These are phyloP conservation scores for Drosophila nannoptera DNA, from an alignment of 1,140 invertebrate genomes.

Conservation along the genomic window DNA sequence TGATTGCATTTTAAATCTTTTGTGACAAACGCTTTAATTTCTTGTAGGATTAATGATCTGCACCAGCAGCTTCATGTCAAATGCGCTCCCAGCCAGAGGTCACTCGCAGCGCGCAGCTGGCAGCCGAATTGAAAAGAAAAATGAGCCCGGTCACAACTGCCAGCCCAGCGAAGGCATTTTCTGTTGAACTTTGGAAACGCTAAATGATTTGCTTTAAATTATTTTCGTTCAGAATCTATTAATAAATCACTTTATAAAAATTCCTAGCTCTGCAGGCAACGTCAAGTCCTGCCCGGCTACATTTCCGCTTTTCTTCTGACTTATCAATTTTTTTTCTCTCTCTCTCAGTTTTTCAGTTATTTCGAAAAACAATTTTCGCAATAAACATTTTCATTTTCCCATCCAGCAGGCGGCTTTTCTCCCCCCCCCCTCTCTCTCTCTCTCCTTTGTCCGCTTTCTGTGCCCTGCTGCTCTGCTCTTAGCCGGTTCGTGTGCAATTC, in stretches of 20 bases:
- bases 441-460: conserved; percentile 29
- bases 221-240: too few species aligned
- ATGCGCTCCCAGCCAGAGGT: conserved; percentile 2
- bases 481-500: conserved; percentile 33
- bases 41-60: conserved; percentile 65
- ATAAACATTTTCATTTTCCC: conserved; percentile 49
- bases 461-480: conserved; percentile 8
- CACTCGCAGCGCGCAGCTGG: conserved; percentile 18
- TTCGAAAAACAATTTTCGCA: conserved; percentile 56
- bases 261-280: too few species aligned
- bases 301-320: background rate
- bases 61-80: conserved; percentile 7
- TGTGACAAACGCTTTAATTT: conserved; percentile 72
- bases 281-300: too few species aligned
- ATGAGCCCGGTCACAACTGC: background rate
- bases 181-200: background rate
- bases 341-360: conserved; percentile 14
- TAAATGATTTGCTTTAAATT: background rate
- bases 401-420: conserved; percentile 25
- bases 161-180: background rate
- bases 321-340: conserved; percentile 18
- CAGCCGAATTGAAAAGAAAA: conserved; percentile 14
- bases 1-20: conserved; percentile 69
- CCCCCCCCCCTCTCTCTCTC: background rate
- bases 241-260: too few species aligned